These are phyloP conservation scores for Netelia melanura DNA, from an alignment of 2,888 invertebrate genomes.

Conservation along the genomic window DNA sequence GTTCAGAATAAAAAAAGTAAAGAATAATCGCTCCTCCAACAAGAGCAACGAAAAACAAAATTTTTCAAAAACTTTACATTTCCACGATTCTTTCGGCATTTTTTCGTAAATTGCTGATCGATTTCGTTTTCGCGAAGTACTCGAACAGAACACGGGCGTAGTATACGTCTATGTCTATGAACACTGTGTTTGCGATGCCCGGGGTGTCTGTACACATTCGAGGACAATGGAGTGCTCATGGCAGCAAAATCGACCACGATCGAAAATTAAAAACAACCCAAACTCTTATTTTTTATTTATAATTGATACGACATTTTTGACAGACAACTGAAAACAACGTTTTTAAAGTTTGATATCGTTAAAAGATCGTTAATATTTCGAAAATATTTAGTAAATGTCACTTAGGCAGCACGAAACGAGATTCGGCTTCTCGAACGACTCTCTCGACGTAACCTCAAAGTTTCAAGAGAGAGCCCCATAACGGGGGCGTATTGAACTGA, in stretches of 20 bases:
- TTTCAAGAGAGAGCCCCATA: slow-evolving; percentile 16
- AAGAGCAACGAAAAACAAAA: slow-evolving; percentile 3
- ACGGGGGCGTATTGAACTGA: slow-evolving; percentile 31
- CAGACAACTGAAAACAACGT: background rate
- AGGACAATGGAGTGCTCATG: slow-evolving; percentile 50
- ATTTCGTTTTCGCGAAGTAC: slow-evolving; percentile 79
- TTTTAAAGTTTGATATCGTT: background rate
- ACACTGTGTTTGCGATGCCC: slow-evolving; percentile 54
- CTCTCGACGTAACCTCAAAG: slow-evolving; percentile 57
- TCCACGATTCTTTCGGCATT: slow-evolving; percentile 73
- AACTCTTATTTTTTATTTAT: slow-evolving; percentile 30
- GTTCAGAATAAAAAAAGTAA: background rate
- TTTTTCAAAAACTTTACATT: slow-evolving; percentile 69
- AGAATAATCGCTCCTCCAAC: background rate
- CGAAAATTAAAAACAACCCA: background rate
- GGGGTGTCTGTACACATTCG: slow-evolving; percentile 39
- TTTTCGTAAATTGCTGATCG: slow-evolving; percentile 80
- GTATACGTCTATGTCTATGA: slow-evolving; percentile 69
- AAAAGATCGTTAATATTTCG: background rate
- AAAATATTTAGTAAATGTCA: slow-evolving; percentile 28
- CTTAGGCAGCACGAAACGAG: slow-evolving; percentile 12
- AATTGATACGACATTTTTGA: background rate
- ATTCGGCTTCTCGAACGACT: slow-evolving; percentile 41
- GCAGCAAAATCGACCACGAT: background rate
- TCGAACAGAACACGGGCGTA: slow-evolving; percentile 79